Percentiles rank a stretch among this genome's conserved stretches.
Evolutionary conservation across 2,888 invertebrate species (phyloP).

Genomic region (Folsomia manolachei): DNA sequence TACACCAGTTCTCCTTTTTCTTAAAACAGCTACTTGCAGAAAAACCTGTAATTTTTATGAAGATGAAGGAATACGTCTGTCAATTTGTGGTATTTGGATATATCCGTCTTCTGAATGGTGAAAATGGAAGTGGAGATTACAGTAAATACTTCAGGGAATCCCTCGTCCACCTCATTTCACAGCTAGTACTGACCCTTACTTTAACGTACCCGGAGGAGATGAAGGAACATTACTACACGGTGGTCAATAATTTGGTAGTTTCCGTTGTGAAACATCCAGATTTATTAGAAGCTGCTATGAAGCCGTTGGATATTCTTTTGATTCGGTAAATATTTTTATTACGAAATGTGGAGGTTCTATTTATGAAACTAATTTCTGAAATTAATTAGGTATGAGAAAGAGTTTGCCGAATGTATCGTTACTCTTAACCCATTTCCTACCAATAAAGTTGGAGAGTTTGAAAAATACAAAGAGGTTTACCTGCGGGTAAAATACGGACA

Average conservation of each 20-base stretch:
- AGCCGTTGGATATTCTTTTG: constrained; percentile 60
- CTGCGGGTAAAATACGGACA: constrained; percentile 32
- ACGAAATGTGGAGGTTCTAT: too few species aligned
- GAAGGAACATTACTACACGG: constrained; percentile 57
- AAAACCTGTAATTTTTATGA: constrained; percentile 26
- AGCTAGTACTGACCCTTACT: constrained; percentile 23
- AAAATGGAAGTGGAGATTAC: constrained; percentile 15
- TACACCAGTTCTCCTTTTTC: constrained; percentile 47
- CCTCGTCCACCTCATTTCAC: constrained; percentile 16
- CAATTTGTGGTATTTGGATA: constrained; percentile 43
- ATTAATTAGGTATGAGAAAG: not conserved
- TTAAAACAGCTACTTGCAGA: constrained; percentile 34
- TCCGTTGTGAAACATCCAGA: constrained; percentile 54
- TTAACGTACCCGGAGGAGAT: constrained; percentile 53
- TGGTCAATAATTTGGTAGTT: constrained; percentile 60
- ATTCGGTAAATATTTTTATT: constrained; percentile 43
- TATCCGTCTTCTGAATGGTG: constrained; percentile 35
- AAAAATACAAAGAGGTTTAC: constrained; percentile 36
- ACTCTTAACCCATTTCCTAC: constrained; percentile 60
- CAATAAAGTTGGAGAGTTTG: constrained; percentile 35
- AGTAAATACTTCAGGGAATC: constrained; percentile 16
- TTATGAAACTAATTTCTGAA: constrained; percentile 52
- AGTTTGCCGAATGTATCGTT: constrained; percentile 57
- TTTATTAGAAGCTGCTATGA: constrained; percentile 53
- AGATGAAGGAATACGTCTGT: constrained; percentile 38